These are phyloP conservation scores for Hydraecia micacea DNA, from an alignment of 2,888 invertebrate genomes.

Conservation along the genomic window DNA sequence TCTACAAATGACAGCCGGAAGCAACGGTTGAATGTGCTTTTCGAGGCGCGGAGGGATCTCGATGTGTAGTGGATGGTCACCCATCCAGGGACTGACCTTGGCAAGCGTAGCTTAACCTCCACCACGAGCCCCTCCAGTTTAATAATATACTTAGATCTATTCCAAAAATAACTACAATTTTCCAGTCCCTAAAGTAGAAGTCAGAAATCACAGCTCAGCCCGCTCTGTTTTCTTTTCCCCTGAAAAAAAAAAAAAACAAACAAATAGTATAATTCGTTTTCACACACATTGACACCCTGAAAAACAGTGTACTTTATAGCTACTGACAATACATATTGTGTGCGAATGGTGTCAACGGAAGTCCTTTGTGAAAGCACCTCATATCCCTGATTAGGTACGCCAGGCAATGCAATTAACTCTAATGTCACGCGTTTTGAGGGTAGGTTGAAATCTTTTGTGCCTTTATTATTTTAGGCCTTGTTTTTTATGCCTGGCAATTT, in stretches of 20 bases:
- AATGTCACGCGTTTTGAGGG: constrained; percentile 61
- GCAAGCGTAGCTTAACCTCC: neutral
- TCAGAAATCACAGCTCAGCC: neutral
- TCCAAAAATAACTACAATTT: neutral
- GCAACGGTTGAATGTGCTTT: neutral
- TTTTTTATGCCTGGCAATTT: constrained; percentile 58
- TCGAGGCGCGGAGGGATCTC: neutral
- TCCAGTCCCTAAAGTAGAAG: neutral
- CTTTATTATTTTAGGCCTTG: constrained; percentile 62
- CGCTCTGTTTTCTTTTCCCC: constrained; percentile 3
- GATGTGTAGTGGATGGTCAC: neutral
- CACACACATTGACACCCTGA: constrained; percentile 39
- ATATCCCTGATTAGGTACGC: constrained; percentile 75
- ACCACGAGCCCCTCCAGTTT: neutral
- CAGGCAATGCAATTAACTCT: constrained; percentile 63
- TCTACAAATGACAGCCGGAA: neutral
- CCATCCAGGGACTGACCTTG: neutral
- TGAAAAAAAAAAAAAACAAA: constrained; percentile 10
- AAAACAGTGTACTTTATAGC: constrained; percentile 61
- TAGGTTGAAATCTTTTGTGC: constrained; percentile 56
- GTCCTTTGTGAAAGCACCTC: constrained; percentile 68
- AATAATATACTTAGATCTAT: neutral
- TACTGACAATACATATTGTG: constrained; percentile 67
- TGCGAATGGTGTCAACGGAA: constrained; percentile 69
- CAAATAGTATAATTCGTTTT: constrained; percentile 16